Percentiles rank a stretch among this genome's conserved stretches.
Conservation (phyloP, 2,888 invertebrate genomes). For the Hyalella azteca region DNA sequence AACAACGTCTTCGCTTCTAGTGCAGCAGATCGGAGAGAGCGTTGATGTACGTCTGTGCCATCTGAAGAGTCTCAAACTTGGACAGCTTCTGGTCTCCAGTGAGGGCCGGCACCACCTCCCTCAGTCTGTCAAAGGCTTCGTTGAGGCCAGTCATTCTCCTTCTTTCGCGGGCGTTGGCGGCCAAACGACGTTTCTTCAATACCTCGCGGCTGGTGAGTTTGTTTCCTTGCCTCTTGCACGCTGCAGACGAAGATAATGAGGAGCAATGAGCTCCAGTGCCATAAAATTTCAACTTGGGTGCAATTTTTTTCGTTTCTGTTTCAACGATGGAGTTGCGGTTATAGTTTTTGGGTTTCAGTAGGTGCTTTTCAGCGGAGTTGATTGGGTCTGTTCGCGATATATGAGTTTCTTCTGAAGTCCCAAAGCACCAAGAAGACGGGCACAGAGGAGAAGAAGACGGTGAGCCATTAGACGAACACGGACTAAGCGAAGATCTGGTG, state of each 20-base stretch:
- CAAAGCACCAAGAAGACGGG: neutral
- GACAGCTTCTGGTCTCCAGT: slow-evolving; percentile 76
- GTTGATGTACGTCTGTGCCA: slow-evolving; percentile 78
- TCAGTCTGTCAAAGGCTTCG: slow-evolving; percentile 75
- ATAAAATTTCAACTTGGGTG: neutral
- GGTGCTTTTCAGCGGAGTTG: neutral
- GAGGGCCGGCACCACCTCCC: slow-evolving; percentile 76
- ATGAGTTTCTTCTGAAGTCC: neutral
- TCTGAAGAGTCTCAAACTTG: slow-evolving; percentile 79
- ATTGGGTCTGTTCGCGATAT: neutral
- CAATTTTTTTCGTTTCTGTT: too few species aligned
- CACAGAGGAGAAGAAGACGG: neutral
- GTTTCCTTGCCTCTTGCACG: slow-evolving; percentile 8
- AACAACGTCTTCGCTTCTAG: neutral
- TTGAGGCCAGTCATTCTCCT: slow-evolving; percentile 77
- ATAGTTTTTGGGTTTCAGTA: too few species aligned
- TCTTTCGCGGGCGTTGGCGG: slow-evolving; percentile 71
- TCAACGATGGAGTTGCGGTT: too few species aligned
- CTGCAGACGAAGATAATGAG: too few species aligned
- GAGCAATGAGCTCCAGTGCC: too few species aligned
- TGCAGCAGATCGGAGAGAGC: slow-evolving; percentile 70
- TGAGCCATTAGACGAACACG: neutral
- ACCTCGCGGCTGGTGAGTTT: slow-evolving; percentile 57
- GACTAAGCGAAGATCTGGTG: neutral
- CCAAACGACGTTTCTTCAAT: slow-evolving; percentile 62